Conservation (phyloP, 1,140 invertebrate genomes). For the Zaprionus ornatus region DNA sequence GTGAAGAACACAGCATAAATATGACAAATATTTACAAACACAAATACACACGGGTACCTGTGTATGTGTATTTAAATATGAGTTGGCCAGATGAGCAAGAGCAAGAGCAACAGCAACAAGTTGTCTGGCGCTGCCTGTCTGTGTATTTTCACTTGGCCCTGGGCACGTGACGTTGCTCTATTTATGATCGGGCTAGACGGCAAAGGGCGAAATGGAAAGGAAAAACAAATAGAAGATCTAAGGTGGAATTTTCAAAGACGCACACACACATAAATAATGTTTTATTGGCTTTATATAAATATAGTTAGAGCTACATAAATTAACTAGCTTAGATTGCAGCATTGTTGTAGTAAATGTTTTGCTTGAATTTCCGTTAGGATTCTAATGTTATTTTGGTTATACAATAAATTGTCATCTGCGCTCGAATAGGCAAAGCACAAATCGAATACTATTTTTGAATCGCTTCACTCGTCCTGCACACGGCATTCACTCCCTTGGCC, state of each 20-base stretch:
- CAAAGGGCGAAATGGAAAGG: conserved; percentile 2
- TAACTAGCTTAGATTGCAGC: conserved; percentile 46
- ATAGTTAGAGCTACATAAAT: conserved; percentile 45
- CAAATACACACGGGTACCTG: not conserved
- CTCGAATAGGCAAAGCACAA: conserved; percentile 39
- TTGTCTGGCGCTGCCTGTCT: conserved; percentile 29
- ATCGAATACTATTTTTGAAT: conserved; percentile 33
- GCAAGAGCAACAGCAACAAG: conserved; percentile 51
- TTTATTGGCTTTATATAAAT: conserved; percentile 45
- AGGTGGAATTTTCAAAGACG: conserved; percentile 14
- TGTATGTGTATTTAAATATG: conserved; percentile 1
- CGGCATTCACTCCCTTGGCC: not conserved
- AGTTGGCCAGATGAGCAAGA: conserved; percentile 14
- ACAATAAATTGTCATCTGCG: conserved; percentile 46
- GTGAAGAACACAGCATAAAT: conserved; percentile 22
- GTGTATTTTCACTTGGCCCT: conserved; percentile 31
- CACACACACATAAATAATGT: conserved; percentile 29
- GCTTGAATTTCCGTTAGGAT: conserved; percentile 31
- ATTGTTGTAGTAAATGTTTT: conserved; percentile 19
- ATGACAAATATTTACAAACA: conserved; percentile 21
- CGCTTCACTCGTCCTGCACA: not conserved
- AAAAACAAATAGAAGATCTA: conserved; percentile 6
- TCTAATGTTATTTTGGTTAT: conserved; percentile 37
- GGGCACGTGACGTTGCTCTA: conserved; percentile 34
- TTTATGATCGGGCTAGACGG: conserved; percentile 21